Evolutionary conservation across 1,140 invertebrate genomes (phyloP), one percentile per base, ranked within the genome.

Genomic region (Drosophila navojoa): DNA sequence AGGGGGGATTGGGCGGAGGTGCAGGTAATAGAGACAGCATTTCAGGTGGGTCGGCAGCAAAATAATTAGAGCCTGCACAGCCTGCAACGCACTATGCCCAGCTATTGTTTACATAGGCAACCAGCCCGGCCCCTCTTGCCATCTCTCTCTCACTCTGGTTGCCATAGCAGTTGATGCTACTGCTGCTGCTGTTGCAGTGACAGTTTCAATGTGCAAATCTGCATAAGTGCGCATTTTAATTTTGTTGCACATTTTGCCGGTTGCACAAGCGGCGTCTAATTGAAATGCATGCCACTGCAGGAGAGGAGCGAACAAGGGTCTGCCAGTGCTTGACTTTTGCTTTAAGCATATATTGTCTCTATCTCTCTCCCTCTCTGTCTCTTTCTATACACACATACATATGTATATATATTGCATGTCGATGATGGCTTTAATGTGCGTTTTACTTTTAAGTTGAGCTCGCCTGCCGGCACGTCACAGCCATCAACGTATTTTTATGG

Each of bases 221-320:
- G 84, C 84, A 89, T 89, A 89, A 89, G 87, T 89, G 85, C 84
- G 85, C 84, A 89, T 89, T 89, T 89, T 89, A 89, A 89, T 89
- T 90, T 89, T 90, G 84, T 89, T 89, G 84, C 84, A 89, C 84
- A 89, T 89, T 89, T 87, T 89, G 84, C 84, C 71, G 85, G 81
- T 69, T 79, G 72, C 66, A 70, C 53, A 57, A 74, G 71, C 80
- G 71, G 81, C 79, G 84, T 89, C 84, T 87, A 87, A 87, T 87
- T 87, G 84, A 87, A 87, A 87, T 87, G 84, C 84, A 87, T 60
- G 84, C 84, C 42, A 45, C n/a, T 15, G 16, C 42, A 3, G 15
- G 42, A 15, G 42, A 16, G 42, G 42, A 45, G 16, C 42, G 2
- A 15, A 45, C 25, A 32, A 42, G 27, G 22, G 15, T 29, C 38